Base-by-base conservation (phyloP, 2,113 vertebrate genomes). In the Zosterops hypoxanthus region DNA sequence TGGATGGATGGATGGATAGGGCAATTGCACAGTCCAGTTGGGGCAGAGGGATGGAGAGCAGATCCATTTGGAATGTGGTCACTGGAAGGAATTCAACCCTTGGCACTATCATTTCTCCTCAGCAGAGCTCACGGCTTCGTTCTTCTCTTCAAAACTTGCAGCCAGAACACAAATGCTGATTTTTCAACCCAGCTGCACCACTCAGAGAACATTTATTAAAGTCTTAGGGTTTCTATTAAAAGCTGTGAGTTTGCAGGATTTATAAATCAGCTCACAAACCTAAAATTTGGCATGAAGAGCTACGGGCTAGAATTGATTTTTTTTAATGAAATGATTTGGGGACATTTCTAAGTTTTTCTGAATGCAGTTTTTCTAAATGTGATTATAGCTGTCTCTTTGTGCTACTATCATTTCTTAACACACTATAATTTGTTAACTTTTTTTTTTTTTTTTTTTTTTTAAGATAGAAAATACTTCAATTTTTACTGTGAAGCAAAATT, bases 381-480 rank as follows among this genome's bases (percentile, higher is more conserved):
- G 92, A 96, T 95, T 92, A 95, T 70, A 92, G 82, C 88, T 31
- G 79, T 81, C 92, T 88, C 90, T 95, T 82, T 72, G 88, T 92
- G 82, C 82, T 81, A 24, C 66, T 90, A 94, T 86, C 53, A 88
- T 73, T 94, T 87, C 73, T 91, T 92, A 94, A 56, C 81, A 81
- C 50, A 8, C 91, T 90, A 16, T 86, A 88, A 96, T 97, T 95
- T 92, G 88, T 88, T 80, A 90, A 83, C 57, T 33, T 86, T 91
- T 90, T 75, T 73, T 72, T 80, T 59, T 36, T 94, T 33, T 86
- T 91, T 90, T 75, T 73, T 72, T 80, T 59, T 36, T 94, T 91
- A 65, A 75, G 78, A 83, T 6, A 69, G 85, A 88, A 83, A 69
- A 96, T 86, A 68, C n/a, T 96, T 92, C 77, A 50, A 1, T 92